These are phyloP conservation scores for Trachelus tabidus DNA, from an alignment of 2,888 invertebrate genomes.

Conservation along the genomic window DNA sequence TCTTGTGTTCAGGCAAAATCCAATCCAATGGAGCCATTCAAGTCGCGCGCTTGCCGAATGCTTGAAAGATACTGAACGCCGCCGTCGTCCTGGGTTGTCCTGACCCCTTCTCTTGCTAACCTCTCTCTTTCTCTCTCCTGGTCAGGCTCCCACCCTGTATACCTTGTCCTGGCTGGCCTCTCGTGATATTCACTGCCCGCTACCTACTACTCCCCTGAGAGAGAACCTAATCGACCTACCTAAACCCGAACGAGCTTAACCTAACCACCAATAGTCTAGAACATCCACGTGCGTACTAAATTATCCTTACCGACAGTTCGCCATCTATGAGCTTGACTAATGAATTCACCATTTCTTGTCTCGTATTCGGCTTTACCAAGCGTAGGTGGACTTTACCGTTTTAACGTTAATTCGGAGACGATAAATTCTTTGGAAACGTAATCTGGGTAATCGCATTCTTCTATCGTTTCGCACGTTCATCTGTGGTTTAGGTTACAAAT, in stretches of 20 bases:
- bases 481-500: neutral
- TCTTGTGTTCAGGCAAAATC: neutral
- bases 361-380: neutral
- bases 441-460: neutral
- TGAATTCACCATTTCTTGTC: neutral
- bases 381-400: neutral
- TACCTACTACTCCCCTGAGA: neutral
- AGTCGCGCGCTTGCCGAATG: neutral
- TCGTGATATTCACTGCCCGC: neutral
- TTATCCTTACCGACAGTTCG: neutral
- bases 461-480: neutral
- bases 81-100: constrained; percentile 11
- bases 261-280: neutral
- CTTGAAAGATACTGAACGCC: neutral
- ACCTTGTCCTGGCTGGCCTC: neutral
- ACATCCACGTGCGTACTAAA: neutral
- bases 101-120: constrained; percentile 4
- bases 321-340: neutral
- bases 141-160: neutral
- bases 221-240: neutral
- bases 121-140: constrained; percentile 10
- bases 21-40: neutral
- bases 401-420: neutral
- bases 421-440: neutral
- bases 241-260: neutral